These are phyloP conservation scores for Phymastichus coffea DNA, from an alignment of 1,140 invertebrate genomes.

Conservation along the genomic window DNA sequence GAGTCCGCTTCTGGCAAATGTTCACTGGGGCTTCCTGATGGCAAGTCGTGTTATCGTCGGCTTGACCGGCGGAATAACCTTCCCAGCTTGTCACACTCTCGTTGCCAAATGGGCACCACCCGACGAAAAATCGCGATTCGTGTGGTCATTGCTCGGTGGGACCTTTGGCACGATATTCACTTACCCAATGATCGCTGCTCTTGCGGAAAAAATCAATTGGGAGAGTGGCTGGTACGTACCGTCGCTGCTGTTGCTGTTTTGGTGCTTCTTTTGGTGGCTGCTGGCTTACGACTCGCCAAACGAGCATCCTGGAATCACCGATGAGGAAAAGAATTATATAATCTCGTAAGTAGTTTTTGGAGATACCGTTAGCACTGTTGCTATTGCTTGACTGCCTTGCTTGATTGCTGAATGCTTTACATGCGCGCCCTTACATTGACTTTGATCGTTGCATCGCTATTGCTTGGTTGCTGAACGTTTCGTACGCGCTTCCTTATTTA, in stretches of 20 bases:
- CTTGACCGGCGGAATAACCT: conserved; percentile 62
- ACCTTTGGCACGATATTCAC: conserved; percentile 75
- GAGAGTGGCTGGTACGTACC: conserved; percentile 71
- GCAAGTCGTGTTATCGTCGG: conserved; percentile 39
- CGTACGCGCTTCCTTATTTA: no score
- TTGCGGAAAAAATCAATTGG: conserved; percentile 68
- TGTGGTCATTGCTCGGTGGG: conserved; percentile 69
- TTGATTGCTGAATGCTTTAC: no score
- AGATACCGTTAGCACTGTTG: no score
- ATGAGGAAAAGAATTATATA: conserved; percentile 76
- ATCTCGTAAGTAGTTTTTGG: conserved; percentile 53
- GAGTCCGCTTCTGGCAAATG: conserved; percentile 60
- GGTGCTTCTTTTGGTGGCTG: conserved; percentile 63
- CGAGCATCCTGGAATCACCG: conserved; percentile 70
- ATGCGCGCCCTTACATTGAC: no score
- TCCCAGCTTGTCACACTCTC: conserved; percentile 67
- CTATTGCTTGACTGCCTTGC: no score
- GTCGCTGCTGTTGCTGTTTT: conserved; percentile 61
- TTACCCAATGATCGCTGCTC: conserved; percentile 66
- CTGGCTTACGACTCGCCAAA: conserved; percentile 68
- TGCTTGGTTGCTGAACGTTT: neutral
- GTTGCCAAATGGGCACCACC: conserved; percentile 72
- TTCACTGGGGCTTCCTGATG: conserved; percentile 35
- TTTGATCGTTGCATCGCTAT: neutral
- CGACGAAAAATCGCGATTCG: conserved; percentile 69